Base-by-base conservation (phyloP, 2,113 vertebrate species). In the Rhinolophus ferrumequinum region DNA sequence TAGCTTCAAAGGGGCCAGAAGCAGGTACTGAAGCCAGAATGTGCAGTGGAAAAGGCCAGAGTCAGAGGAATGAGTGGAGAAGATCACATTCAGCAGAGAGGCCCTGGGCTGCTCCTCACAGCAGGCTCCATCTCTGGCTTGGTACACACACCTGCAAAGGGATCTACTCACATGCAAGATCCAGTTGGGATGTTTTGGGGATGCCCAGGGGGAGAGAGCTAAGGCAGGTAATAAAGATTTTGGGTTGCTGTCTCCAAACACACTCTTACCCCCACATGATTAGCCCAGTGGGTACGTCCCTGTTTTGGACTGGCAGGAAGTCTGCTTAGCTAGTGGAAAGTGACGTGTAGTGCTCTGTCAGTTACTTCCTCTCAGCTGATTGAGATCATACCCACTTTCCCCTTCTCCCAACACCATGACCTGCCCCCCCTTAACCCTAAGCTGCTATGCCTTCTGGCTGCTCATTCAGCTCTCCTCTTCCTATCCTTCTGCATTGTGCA, bases 401-500 rank as follows among this genome's bases (percentile, higher is more conserved):
- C 47, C n/a, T 96, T 58, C 56, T 85, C 64, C n/a, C 13, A 52
- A 19, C 24, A 52, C 28, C 15, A 0, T 35, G 66, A 14, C 52
- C 13, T 3, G 26, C 3, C 60, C 24, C 24, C 60, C 26, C 11
- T 6, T 8, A 18, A 3, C 4, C 4, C 24, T 1, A 14, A 58
- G 19, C 54, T 30, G 12, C 75, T 11, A 0, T 28, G 58, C 38
- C 35, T 69, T 38, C 70, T 47, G 54, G 2, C 10, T 85, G 75
- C 62, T 82, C 54, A 14, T 50, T 15, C 66, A 22, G 11, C 33
- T 10, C 13, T 82, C 6, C n/a, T 76, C 41, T n/a, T 13, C 0
- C 44, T 30, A 18, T 54, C 22, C 16, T 24, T 67, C 89, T n/a
- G 67, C 87, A 14, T 35, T 26, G 33, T 28, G 10, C 4, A 21